Base-by-base conservation (phyloP, 2,113 vertebrate genomes). In the Takifugu flavidus region DNA sequence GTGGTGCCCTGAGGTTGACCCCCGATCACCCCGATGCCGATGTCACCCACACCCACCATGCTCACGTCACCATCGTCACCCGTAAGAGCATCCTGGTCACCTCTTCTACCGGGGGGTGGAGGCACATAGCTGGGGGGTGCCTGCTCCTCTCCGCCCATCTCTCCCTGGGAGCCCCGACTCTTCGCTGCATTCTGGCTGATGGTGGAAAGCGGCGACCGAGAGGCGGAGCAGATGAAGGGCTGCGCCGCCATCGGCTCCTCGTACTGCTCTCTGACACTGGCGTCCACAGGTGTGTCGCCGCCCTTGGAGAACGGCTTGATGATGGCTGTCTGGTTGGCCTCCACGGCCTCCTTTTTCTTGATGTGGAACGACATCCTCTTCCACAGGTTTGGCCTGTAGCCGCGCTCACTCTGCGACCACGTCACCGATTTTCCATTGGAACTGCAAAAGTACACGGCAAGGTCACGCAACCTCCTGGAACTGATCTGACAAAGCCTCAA, bases 241-340 rank as follows among this genome's bases (percentile, higher is more conserved):
- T 91, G 93, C 59, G 92, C 92, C 0, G 80, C 83, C 72, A 93
- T 93, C 0, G 89, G 64, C 27, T 79, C 91, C 28, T 92, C 92
- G 0, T 90, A 94, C 42, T 91, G 86, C 0, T 88, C 87, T 80
- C 90, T 92, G 75, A 91, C 82, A 61, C 89, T 69, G 0, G 89
- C 42, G 46, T 95, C 94, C 0, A 82, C 87, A 8, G 91, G 82
- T 0, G 82, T 68, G 4, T 92, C 83, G 0, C 89, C 90, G 6
- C 85, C 92, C 79, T 98, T 95, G 53, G 96, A 94, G 80, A 98
- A 99, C 13, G 97, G 97, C 82, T 97, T 98, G 85, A 99, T 99
- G 67, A 99, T 93, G 4, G 96, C 97, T 0, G 96, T 98, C 82
- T 99, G 97, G 72, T 99, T 99, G 44, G 65, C 64, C 72, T 93